These are phyloP conservation scores for Pseudomyrmex flavicornis DNA, from an alignment of 1,140 invertebrate species.

Conservation along the genomic window DNA sequence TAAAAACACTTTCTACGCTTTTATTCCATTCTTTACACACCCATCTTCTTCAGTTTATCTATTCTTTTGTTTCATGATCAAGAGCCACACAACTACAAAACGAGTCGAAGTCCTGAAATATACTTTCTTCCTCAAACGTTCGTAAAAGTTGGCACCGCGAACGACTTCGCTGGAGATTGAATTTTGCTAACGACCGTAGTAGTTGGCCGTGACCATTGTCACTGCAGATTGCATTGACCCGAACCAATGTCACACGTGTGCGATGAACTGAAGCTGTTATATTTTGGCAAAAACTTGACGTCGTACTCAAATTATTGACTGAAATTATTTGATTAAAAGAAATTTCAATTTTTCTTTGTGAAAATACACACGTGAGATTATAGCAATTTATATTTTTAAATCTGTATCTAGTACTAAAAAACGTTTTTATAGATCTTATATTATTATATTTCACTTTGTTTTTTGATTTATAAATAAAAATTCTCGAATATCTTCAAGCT, in stretches of 20 bases:
- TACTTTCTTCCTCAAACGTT: slow-evolving; percentile 44
- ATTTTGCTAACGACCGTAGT: slow-evolving; percentile 71
- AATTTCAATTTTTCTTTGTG: background rate
- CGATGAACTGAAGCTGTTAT: background rate
- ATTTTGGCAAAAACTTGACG: slow-evolving; percentile 23
- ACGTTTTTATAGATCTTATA: background rate
- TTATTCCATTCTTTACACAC: slow-evolving; percentile 39
- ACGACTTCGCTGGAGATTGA: slow-evolving; percentile 77
- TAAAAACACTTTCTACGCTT: background rate
- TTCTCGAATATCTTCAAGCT: background rate
- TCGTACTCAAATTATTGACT: background rate
- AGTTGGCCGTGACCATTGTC: slow-evolving; percentile 64
- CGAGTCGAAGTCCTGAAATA: slow-evolving; percentile 1
- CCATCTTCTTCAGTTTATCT: slow-evolving; percentile 61
- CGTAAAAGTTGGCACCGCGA: slow-evolving; percentile 62
- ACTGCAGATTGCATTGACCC: slow-evolving; percentile 55
- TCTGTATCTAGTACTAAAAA: too few species aligned
- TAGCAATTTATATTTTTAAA: background rate
- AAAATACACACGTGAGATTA: background rate
- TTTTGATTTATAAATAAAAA: background rate
- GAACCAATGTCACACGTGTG: slow-evolving; percentile 39
- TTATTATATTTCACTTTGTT: background rate
- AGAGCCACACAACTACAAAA: slow-evolving; percentile 28
- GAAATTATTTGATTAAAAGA: slow-evolving; percentile 17
- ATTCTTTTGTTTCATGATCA: slow-evolving; percentile 55